These are phyloP conservation scores for Bostrychus sinensis DNA, from an alignment of 2,113 vertebrate species.

Conservation along the genomic window DNA sequence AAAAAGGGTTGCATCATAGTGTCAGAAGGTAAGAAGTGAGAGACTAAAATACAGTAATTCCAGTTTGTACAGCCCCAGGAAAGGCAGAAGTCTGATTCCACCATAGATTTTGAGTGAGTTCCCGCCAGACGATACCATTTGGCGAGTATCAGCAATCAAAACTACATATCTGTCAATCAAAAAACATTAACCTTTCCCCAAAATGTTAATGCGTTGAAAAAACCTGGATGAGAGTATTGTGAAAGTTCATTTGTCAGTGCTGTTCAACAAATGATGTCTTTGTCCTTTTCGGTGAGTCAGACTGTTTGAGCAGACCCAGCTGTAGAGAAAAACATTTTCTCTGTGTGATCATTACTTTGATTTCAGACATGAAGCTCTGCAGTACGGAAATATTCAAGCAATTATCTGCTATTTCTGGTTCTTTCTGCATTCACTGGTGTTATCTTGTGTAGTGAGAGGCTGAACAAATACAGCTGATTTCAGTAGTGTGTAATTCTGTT, in stretches of 20 bases:
- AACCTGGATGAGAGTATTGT: constrained; percentile 49
- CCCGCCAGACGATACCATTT: constrained; percentile 27
- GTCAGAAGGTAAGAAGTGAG: neutral
- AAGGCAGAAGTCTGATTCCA: neutral
- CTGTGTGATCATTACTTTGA: constrained; percentile 18
- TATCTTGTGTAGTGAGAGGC: too few species aligned
- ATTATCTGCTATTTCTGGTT: neutral
- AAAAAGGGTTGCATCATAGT: neutral
- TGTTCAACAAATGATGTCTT: constrained; percentile 62
- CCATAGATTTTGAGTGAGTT: neutral
- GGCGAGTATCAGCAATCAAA: constrained; percentile 6
- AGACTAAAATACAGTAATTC: neutral
- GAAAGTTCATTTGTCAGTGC: constrained; percentile 75
- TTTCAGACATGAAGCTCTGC: neutral
- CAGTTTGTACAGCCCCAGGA: neutral
- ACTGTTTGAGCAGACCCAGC: constrained; percentile 30
- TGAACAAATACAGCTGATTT: too few species aligned
- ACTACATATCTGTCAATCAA: constrained; percentile 61
- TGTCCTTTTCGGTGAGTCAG: constrained; percentile 71
- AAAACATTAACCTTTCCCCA: constrained; percentile 69
- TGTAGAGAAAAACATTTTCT: constrained; percentile 26
- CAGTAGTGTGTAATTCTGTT: too few species aligned
- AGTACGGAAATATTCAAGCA: neutral
- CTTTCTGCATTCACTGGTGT: too few species aligned
- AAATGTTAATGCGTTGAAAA: constrained; percentile 67